Conservation (phyloP, 1,140 invertebrate species). For the Lordiphosa stackelbergi region DNA sequence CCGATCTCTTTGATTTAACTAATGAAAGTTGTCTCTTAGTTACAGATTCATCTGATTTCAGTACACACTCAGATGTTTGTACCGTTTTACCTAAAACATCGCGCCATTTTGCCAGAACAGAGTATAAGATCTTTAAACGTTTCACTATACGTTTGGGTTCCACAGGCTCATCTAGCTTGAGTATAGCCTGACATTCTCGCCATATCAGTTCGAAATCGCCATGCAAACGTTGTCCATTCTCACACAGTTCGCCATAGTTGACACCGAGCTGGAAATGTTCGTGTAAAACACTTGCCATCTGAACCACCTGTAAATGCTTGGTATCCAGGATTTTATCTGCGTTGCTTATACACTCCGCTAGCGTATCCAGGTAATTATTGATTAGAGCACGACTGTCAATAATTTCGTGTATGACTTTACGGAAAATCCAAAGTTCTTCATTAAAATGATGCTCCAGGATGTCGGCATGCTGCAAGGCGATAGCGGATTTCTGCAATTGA, state of each 20-base stretch:
- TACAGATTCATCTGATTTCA: constrained; percentile 4
- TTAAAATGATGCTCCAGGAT: constrained; percentile 64
- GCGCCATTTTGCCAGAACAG: constrained; percentile 53
- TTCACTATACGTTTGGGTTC: constrained; percentile 55
- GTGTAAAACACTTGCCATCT: constrained; percentile 55
- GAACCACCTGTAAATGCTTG: constrained; percentile 28
- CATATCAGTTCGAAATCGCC: constrained; percentile 59
- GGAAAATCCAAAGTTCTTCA: constrained; percentile 58
- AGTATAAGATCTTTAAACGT: constrained; percentile 67
- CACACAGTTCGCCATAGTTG: constrained; percentile 35
- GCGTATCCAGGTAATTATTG: constrained; percentile 51
- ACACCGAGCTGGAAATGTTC: constrained; percentile 52
- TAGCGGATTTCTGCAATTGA: constrained; percentile 22
- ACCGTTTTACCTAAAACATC: constrained; percentile 29
- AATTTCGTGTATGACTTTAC: constrained; percentile 63
- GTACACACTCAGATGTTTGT: too few relatives aligned
- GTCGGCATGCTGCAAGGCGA: constrained; percentile 28
- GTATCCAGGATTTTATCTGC: constrained; percentile 2
- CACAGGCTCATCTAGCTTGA: constrained; percentile 32
- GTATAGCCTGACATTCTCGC: constrained; percentile 56
- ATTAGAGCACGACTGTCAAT: constrained; percentile 59
- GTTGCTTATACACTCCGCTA: constrained; percentile 27
- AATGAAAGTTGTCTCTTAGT: constrained; percentile 21
- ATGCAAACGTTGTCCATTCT: constrained; percentile 29
- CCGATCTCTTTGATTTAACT: neutral